Conservation (phyloP, 2,113 vertebrate species). For the Carassius carassius region DNA sequence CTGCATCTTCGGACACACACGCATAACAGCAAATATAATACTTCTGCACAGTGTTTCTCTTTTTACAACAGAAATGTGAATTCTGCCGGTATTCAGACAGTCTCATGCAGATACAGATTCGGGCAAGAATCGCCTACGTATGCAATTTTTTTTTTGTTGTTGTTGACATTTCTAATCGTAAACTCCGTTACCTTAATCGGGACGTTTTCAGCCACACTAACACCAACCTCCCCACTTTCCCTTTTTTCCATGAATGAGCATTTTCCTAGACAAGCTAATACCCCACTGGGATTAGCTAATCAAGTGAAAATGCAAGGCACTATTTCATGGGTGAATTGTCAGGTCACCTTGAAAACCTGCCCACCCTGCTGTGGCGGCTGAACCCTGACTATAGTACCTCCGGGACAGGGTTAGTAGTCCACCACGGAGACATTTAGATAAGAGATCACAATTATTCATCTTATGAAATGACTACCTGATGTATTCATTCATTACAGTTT, state of each 20-base stretch:
- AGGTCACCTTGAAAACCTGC: slow-evolving; percentile 56
- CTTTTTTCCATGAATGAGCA: slow-evolving; percentile 39
- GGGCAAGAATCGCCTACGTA: too few species aligned
- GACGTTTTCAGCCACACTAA: slow-evolving; percentile 30
- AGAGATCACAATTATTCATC: slow-evolving; percentile 38
- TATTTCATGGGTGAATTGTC: slow-evolving; percentile 56
- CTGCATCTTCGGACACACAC: too few species aligned
- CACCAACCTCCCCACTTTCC: background rate
- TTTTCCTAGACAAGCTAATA: slow-evolving; percentile 60
- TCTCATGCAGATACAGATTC: too few species aligned
- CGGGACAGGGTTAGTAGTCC: slow-evolving; percentile 53
- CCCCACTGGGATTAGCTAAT: slow-evolving; percentile 60
- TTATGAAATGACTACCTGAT: slow-evolving; percentile 41
- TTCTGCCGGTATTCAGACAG: too few species aligned
- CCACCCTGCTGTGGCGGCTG: slow-evolving; percentile 12
- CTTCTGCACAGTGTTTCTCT: too few species aligned
- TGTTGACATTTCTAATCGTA: too few species aligned
- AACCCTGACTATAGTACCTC: slow-evolving; percentile 46
- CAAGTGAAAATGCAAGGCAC: slow-evolving; percentile 57
- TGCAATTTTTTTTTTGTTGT: too few species aligned
- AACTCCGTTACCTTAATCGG: slow-evolving; percentile 49
- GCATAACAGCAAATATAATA: too few species aligned
- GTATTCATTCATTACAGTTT: background rate
- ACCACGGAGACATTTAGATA: slow-evolving; percentile 44
- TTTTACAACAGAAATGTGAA: too few species aligned